Evolutionary conservation across 2,113 vertebrate species (phyloP), one percentile per base, ranked within the genome.

Genomic region (Seriola dumerili): DNA sequence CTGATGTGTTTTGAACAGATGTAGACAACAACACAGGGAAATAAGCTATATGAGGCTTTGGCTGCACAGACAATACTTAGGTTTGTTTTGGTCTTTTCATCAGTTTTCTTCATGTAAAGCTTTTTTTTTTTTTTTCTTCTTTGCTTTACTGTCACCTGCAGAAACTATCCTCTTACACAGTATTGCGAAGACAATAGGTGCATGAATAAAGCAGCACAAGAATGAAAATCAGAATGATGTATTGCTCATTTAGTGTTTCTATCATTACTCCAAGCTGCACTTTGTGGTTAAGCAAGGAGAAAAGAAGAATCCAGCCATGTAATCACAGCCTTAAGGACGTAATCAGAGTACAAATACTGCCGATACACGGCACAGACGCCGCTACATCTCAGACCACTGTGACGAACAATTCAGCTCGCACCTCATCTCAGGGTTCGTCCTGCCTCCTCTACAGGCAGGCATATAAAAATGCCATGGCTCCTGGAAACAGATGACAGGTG

Each of bases 401-500:
- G 72, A 48, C 25, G 19, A 73, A 75, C 59, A 63, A 74, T 79
- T 42, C 44, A 61, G 29, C 65, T 12, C 7, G 64, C 44, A 32
- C 34, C 4, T 82, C 71, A 88, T 88, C 89, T 80, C 36, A 9
- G 21, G 1, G 61, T 59, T n/a, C 29, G 42, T 78, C 34, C 78
- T 77, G 19, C 58, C 38, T 67, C 67, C 32, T 50, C 73, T 34
- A 54, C 52, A 80, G 73, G 54, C 75, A 1, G 62, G 19, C 57
- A 72, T 87, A 91, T 87, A 85, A 83, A 76, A 76, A 80, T 23
- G 72, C 77, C 59, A 42, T 0, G 9, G 68, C 65, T 74, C 76
- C 63, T 29, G 76, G 19, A 84, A 75, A 71, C 81, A 78, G 86
- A 87, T 38, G 85, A 89, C 87, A 85, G 82, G 76, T 85, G 85